phyloP scores from a whole-genome alignment of 92 coral and sea anemone genomes.

The Pocillopora meandrina region DNA sequence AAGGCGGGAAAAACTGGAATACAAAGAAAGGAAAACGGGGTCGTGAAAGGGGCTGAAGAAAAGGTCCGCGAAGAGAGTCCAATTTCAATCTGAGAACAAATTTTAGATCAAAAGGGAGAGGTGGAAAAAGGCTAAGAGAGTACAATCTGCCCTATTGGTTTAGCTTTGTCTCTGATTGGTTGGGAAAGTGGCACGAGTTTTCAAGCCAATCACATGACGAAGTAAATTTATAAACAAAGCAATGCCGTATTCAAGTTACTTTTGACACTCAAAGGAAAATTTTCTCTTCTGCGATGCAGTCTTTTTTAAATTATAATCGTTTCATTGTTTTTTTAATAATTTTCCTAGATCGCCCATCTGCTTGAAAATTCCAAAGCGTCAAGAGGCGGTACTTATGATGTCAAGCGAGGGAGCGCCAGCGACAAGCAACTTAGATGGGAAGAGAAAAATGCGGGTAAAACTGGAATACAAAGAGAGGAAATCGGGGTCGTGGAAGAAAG shows the following conservation, averaged over 20 bases:
- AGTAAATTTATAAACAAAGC: background rate
- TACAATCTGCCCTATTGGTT: too few species aligned
- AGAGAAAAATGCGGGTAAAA: slow-evolving; percentile 48
- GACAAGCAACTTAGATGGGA: slow-evolving; percentile 95
- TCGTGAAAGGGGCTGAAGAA: slow-evolving; percentile 19
- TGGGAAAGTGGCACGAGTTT: too few species aligned
- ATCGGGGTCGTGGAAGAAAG: slow-evolving; percentile 35
- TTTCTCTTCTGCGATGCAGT: background rate
- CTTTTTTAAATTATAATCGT: background rate
- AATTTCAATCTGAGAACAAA: background rate
- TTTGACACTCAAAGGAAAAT: too few species aligned
- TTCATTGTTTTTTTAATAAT: background rate
- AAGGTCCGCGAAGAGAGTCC: slow-evolving; percentile 15
- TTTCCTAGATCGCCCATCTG: slow-evolving; percentile 89
- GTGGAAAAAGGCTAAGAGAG: slow-evolving; percentile 15
- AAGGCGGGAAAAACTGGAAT: slow-evolving; percentile 43
- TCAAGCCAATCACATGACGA: too few species aligned
- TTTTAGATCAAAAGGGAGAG: slow-evolving; percentile 19
- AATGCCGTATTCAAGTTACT: too few species aligned
- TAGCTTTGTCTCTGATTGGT: too few species aligned
- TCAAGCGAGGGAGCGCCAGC: slow-evolving; percentile 74
- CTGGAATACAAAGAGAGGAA: slow-evolving; percentile 30
- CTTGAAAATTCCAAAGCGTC: slow-evolving; percentile 82
- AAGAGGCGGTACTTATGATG: slow-evolving; percentile 81
- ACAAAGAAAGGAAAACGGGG: slow-evolving; percentile 34